Conservation (phyloP, 2,797 vertebrate species). For the Paedocypris micromegethes region DNA sequence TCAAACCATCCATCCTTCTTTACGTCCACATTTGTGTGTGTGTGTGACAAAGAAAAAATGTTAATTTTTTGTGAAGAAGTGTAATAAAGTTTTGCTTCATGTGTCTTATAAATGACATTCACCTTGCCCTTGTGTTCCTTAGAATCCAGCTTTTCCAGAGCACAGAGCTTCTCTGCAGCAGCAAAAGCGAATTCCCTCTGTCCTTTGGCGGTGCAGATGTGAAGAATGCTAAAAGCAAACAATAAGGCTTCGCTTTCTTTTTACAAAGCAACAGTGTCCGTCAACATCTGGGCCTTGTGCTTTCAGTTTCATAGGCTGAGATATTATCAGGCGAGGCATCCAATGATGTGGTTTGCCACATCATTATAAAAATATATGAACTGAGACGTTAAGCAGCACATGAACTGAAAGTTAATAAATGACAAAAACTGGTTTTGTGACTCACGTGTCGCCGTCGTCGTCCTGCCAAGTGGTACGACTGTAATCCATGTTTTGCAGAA, state of each 20-base stretch:
- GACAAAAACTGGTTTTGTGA: constrained; percentile 15
- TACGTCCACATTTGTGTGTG: too few species aligned
- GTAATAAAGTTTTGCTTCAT: background rate
- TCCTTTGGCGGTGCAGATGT: constrained; percentile 83
- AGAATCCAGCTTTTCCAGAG: constrained; percentile 71
- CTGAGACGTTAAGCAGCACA: background rate
- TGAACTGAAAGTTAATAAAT: background rate
- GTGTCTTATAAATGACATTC: constrained; percentile 7
- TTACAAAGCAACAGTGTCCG: background rate
- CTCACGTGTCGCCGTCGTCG: constrained; percentile 87
- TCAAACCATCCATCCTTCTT: too few species aligned
- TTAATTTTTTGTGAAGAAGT: too few species aligned
- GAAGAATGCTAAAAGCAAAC: constrained; percentile 72
- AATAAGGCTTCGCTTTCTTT: constrained; percentile 29
- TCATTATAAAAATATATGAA: background rate
- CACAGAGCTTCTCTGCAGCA: constrained; percentile 74
- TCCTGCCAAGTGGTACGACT: constrained; percentile 74
- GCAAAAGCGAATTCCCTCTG: constrained; percentile 76
- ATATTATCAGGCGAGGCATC: constrained; percentile 1
- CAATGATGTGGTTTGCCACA: too few species aligned
- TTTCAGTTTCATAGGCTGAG: constrained; percentile 16
- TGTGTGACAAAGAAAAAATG: too few species aligned
- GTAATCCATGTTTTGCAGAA: constrained; percentile 70
- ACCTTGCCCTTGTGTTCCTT: constrained; percentile 91
- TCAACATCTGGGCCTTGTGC: background rate